phyloP scores from a whole-genome alignment of 2,888 invertebrate species.

The Pycnomerus fuliginosus region DNA sequence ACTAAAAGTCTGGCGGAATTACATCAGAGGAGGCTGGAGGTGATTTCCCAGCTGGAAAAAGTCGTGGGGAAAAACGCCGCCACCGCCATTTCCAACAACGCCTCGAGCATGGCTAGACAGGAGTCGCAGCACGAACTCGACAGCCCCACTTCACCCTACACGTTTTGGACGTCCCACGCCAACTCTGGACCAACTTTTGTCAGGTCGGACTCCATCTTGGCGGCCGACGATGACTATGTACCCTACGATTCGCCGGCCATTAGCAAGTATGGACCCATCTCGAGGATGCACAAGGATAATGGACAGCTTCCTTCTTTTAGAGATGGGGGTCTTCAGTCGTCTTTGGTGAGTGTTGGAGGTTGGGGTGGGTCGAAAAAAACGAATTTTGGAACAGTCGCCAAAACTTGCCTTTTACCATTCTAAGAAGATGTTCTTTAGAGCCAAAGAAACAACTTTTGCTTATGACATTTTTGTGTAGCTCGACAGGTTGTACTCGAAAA shows the following conservation, averaged over 20 bases:
- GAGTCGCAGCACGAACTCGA: conserved; percentile 47
- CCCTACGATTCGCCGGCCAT: conserved; percentile 66
- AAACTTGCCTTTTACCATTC: too few species aligned
- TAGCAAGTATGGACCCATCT: conserved; percentile 71
- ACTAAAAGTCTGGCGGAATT: conserved; percentile 60
- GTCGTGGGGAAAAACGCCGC: conserved; percentile 57
- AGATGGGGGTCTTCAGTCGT: conserved; percentile 42
- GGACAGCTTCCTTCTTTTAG: conserved; percentile 44
- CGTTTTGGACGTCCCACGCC: conserved; percentile 46
- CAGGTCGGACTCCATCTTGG: conserved; percentile 58
- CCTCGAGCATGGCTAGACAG: conserved; percentile 48
- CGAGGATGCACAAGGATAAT: conserved; percentile 52
- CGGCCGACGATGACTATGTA: conserved; percentile 66
- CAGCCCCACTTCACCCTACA: conserved; percentile 48
- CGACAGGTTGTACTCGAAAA: too few species aligned
- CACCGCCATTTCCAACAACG: conserved; percentile 50
- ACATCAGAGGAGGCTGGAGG: conserved; percentile 62
- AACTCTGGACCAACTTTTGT: conserved; percentile 49
- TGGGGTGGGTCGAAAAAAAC: too few species aligned
- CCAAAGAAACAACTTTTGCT: too few species aligned
- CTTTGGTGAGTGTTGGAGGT: conserved; percentile 46
- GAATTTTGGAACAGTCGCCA: too few species aligned
- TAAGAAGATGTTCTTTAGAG: too few species aligned
- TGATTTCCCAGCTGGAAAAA: conserved; percentile 62
- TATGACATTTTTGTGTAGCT: too few species aligned